phyloP scores from a whole-genome alignment of 2,113 vertebrate genomes.

The Brienomyrus brachyistius region DNA sequence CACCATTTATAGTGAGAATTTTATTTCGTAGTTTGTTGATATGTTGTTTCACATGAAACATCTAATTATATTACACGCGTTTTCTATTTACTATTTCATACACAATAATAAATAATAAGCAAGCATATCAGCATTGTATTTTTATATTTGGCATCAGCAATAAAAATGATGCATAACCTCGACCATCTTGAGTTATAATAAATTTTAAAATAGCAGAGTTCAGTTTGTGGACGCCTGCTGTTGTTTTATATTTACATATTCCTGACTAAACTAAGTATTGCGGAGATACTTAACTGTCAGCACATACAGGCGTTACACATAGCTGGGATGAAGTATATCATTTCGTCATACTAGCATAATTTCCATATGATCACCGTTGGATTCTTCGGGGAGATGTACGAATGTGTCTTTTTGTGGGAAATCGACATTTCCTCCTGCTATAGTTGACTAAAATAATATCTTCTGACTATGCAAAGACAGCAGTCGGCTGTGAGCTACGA shows the following conservation, averaged over 20 bases:
- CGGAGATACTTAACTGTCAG: not conserved
- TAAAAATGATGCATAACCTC: conserved; percentile 1
- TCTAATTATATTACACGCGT: not conserved
- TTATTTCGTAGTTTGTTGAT: not conserved
- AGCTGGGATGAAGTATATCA: not conserved
- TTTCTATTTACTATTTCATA: not conserved
- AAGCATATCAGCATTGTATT: not conserved
- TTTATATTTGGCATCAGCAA: not conserved
- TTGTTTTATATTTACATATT: not conserved
- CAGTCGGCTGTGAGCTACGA: not conserved
- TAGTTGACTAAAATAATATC: not conserved
- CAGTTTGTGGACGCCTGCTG: not conserved
- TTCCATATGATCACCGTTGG: conserved; percentile 2
- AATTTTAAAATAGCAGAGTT: not conserved
- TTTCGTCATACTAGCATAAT: not conserved
- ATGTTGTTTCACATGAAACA: not conserved
- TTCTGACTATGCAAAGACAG: not conserved
- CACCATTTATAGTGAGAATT: not conserved
- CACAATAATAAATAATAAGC: not conserved
- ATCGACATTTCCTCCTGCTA: not conserved
- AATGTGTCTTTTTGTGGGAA: not conserved
- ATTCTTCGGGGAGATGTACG: conserved; percentile 10
- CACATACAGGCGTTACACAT: not conserved
- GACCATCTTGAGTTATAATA: not conserved
- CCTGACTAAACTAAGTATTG: not conserved